These are phyloP conservation scores for Pachyuromys duprasi DNA, from an alignment of 2,797 vertebrate genomes.

Conservation along the genomic window DNA sequence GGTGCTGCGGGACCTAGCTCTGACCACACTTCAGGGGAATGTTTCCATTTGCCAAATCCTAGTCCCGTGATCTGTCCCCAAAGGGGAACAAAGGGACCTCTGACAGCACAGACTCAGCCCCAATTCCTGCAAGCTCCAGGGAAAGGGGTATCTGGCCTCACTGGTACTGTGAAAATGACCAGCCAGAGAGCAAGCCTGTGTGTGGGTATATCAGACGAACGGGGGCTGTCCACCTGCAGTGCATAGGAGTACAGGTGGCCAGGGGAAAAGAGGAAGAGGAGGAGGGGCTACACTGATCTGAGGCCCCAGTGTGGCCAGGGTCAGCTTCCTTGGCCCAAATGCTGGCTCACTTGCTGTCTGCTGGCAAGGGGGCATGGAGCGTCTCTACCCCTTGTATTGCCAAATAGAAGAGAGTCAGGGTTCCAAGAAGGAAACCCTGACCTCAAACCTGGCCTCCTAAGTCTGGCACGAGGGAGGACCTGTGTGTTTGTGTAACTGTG, in stretches of 20 bases:
- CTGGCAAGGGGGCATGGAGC: constrained; percentile 30
- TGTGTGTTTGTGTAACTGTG: constrained; percentile 50
- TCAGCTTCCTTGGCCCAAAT: neutral
- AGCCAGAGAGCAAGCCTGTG: constrained; percentile 4
- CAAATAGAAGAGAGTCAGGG: constrained; percentile 75
- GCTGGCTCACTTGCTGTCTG: constrained; percentile 34
- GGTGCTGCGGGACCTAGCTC: constrained; percentile 12
- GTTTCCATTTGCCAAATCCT: constrained; percentile 82
- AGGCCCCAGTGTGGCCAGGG: neutral
- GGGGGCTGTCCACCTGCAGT: constrained; percentile 61
- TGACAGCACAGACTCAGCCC: constrained; percentile 64
- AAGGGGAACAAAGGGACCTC: constrained; percentile 79
- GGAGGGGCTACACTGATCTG: constrained; percentile 20
- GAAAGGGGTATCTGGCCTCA: constrained; percentile 63
- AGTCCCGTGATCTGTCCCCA: constrained; percentile 75
- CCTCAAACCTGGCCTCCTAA: constrained; percentile 28
- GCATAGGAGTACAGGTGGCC: constrained; percentile 71
- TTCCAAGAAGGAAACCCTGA: constrained; percentile 29
- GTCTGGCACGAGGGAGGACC: constrained; percentile 44
- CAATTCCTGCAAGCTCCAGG: constrained; percentile 53
- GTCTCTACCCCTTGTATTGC: constrained; percentile 64
- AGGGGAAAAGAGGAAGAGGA: neutral
- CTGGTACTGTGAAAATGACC: constrained; percentile 79
- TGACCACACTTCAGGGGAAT: constrained; percentile 71
- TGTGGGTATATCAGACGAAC: neutral